phyloP scores from a whole-genome alignment of 2,113 vertebrate genomes.

The Acanthisitta chloris region DNA sequence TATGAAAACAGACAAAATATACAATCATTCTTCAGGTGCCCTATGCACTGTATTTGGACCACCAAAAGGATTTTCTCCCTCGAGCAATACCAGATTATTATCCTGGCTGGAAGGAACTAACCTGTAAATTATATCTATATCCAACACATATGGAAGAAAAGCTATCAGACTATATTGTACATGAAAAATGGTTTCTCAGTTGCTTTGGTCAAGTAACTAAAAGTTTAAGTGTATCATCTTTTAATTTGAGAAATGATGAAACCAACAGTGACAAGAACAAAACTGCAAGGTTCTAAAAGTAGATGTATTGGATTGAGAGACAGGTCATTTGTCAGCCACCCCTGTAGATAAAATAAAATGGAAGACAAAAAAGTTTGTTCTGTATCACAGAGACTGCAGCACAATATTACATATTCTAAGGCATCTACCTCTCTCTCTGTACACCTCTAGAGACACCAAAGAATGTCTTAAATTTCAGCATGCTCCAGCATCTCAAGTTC shows the following conservation, averaged over 20 bases:
- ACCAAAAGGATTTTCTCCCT: not conserved
- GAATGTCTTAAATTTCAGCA: not conserved
- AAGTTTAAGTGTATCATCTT: slow-evolving; percentile 17
- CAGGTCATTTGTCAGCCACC: slow-evolving; percentile 9
- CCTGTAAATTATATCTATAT: not conserved
- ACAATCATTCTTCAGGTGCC: not conserved
- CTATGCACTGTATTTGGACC: not conserved
- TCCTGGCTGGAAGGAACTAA: not conserved
- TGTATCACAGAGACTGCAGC: not conserved
- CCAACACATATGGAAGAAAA: slow-evolving; percentile 4
- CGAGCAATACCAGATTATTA: not conserved
- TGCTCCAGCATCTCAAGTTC: not conserved
- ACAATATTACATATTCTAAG: not conserved
- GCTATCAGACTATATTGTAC: not conserved
- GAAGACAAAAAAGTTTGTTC: not conserved
- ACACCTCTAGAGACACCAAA: not conserved
- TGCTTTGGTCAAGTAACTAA: not conserved
- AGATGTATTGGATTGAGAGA: not conserved
- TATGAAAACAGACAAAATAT: not conserved
- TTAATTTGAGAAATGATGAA: slow-evolving; percentile 42
- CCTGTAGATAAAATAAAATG: not conserved
- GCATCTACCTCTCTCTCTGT: not conserved
- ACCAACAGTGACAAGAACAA: slow-evolving; percentile 13
- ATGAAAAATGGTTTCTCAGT: not conserved
- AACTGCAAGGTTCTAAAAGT: not conserved